Conservation (phyloP, 2,888 invertebrate genomes). For the Chymomyza procnemis region DNA sequence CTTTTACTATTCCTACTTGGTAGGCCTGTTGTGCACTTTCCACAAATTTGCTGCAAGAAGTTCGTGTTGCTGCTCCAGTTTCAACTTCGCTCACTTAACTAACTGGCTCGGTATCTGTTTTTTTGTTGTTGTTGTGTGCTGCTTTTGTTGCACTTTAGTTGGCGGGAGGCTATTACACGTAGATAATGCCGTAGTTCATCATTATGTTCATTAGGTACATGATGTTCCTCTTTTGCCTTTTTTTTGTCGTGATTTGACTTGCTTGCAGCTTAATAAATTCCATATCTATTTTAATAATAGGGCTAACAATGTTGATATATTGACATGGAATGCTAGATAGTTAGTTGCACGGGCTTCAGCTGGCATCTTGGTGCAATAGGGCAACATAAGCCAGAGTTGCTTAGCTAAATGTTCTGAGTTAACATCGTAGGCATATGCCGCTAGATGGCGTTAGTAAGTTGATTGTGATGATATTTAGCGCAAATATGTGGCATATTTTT, state of each 20-base stretch:
- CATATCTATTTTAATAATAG: conserved; percentile 52
- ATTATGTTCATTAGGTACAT: conserved; percentile 63
- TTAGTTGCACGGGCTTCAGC: no score
- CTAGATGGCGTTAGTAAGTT: no score
- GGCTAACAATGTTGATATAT: conserved; percentile 66
- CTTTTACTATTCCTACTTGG: not conserved
- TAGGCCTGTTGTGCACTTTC: conserved; percentile 43
- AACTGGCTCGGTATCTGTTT: conserved; percentile 22
- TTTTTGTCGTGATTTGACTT: conserved; percentile 18
- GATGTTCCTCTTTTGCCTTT: conserved; percentile 19
- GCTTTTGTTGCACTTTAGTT: conserved; percentile 30
- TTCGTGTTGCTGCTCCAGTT: conserved; percentile 66
- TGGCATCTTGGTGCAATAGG: not conserved
- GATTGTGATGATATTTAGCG: no score
- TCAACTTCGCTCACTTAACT: conserved; percentile 16
- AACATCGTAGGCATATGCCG: no score
- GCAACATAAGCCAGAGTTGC: conserved; percentile 3
- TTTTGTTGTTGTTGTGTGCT: conserved; percentile 27
- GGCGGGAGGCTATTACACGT: conserved; percentile 64
- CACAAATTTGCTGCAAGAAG: conserved; percentile 27
- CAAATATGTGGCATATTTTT: no score
- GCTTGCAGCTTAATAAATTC: conserved; percentile 42
- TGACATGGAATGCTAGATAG: conserved; percentile 49
- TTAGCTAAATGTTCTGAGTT: not conserved
- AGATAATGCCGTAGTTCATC: conserved; percentile 75